phyloP scores from a whole-genome alignment of 2,113 vertebrate species.

The Recurvirostra avosetta region DNA sequence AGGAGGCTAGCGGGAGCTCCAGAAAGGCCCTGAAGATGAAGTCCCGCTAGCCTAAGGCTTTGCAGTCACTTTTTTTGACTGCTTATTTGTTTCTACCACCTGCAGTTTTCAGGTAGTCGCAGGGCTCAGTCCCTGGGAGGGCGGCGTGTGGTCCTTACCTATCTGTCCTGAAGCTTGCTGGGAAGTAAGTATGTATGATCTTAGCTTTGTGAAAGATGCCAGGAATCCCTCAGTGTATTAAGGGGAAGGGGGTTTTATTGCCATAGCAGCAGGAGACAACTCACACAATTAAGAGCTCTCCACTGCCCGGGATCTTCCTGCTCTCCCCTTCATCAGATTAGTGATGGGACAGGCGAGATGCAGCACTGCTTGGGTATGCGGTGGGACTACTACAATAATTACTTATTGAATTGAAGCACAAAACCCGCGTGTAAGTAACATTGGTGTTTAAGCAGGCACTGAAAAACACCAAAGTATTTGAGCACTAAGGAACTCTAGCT shows the following conservation, averaged over 20 bases:
- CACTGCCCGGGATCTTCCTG: not conserved
- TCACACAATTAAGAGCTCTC: not conserved
- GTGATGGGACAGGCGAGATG: not conserved
- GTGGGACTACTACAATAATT: not conserved
- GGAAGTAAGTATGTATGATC: not conserved
- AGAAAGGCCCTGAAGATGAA: not conserved
- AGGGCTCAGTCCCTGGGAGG: not conserved
- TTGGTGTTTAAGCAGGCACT: not conserved
- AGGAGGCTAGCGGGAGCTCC: not conserved
- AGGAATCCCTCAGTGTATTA: not conserved
- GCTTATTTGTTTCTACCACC: not conserved
- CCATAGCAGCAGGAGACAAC: not conserved
- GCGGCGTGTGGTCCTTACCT: too few species aligned
- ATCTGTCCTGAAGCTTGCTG: too few species aligned
- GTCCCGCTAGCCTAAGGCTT: not conserved
- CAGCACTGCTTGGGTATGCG: not conserved
- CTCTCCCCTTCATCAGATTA: not conserved
- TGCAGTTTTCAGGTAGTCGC: not conserved
- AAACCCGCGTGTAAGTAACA: not conserved
- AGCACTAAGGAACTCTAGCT: too few species aligned
- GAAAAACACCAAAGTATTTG: not conserved
- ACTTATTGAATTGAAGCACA: not conserved
- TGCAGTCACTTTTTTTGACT: not conserved
- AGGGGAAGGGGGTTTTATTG: not conserved
- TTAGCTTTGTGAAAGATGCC: not conserved